Evolutionary conservation across 2,113 vertebrate genomes (phyloP), one percentile per base, ranked within the genome.

Genomic region (Nothocercus julius): DNA sequence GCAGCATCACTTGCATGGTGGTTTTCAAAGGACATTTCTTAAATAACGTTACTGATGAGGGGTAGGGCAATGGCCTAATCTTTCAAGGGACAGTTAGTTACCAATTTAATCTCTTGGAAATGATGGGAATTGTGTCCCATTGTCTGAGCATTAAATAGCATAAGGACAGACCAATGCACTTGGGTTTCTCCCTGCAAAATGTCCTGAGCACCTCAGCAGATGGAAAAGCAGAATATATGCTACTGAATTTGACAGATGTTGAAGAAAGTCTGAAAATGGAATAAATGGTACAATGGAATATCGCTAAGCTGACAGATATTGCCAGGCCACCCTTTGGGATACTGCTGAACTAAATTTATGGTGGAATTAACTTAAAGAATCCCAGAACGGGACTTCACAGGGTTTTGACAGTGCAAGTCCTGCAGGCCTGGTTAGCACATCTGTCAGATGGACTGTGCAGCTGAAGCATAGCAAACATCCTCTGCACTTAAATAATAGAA

Each of bases 121-220:
- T 13, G 59, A 11, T 3, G 44, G 16, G 34, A 3, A 9, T 2
- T 32, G 13, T 66, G 67, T 22, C 20, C 20, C 40, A 0, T 8
- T 34, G 64, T 51, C 14, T 2, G 8, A 7, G 70, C 30, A 11
- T 13, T 11, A n/a, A 44, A 9, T 7, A 7, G 16, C 14, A 13
- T 16, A 40, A 19, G 38, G 28, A 72, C 38, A 34, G 49, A 18
- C 8, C 19, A 9, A 19, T 8, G 5, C 4, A 44, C 24, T 47
- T 1, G 13, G 0, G 5, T 18, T 4, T 42, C 17, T 16, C 12
- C 0, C 53, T 1, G 21, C 2, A 1, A 45, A 6, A 25, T 6
- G 27, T 6, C 47, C 32, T 0, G 0, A n/a, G 51, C 8, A 10
- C 18, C 1, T 30, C 44, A 30, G 66, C 30, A 68, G 61, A 5